These are phyloP conservation scores for Phocides pigmalion DNA, from an alignment of 1,140 invertebrate genomes.

Conservation along the genomic window DNA sequence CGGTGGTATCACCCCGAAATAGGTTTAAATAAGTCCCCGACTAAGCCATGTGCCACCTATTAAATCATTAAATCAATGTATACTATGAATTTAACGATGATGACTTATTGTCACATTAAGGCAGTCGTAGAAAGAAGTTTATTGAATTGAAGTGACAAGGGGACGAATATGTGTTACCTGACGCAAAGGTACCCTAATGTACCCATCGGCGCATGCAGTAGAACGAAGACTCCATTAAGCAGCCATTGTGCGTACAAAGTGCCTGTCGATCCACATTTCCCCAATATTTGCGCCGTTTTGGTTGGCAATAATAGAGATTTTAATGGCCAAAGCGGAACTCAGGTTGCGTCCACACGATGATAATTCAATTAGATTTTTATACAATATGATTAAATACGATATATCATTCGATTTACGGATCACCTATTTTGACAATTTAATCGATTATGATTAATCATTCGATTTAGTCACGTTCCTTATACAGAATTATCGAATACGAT, in stretches of 20 bases:
- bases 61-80: too few species aligned
- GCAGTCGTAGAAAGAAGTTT: not conserved
- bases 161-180: not conserved
- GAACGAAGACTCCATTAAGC: slow-evolving; percentile 17
- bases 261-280: slow-evolving; percentile 27
- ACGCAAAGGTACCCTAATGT: slow-evolving; percentile 9
- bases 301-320: slow-evolving; percentile 1
- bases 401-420: too few species aligned
- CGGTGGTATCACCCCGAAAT: too few species aligned
- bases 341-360: not conserved
- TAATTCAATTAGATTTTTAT: not conserved
- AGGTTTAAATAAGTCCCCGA: too few species aligned
- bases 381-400: too few species aligned
- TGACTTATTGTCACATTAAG: not conserved
- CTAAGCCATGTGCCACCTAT: too few species aligned
- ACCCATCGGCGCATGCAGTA: slow-evolving; percentile 7
- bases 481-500: too few species aligned
- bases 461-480: too few species aligned
- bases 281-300: slow-evolving; percentile 11
- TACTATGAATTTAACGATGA: too few species aligned
- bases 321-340: slow-evolving; percentile 4
- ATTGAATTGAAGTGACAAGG: not conserved
- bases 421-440: too few species aligned
- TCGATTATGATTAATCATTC: too few species aligned
- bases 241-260: slow-evolving; percentile 18